A percentile compares a stretch with the other conserved stretches of the same genome.
Conservation (phyloP, 1,140 invertebrate genomes). For the Nephila pilipes region DNA sequence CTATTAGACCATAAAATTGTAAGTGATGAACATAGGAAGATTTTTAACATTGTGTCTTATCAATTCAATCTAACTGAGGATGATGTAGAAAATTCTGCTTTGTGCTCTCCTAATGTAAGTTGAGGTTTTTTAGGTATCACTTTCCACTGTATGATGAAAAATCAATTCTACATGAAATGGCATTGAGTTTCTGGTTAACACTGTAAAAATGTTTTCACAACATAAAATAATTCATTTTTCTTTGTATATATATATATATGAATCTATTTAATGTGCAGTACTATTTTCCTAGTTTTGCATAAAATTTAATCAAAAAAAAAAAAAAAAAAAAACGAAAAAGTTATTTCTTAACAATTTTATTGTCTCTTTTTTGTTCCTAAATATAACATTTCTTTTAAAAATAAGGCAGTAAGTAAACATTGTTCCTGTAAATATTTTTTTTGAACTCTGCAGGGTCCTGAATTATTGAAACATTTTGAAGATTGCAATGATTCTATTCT, state of each 20-base stretch:
- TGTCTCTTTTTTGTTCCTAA: neutral
- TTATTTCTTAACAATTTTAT: too few species aligned
- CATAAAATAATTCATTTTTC: too few species aligned
- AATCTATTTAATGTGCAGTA: too few species aligned
- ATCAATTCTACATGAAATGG: neutral
- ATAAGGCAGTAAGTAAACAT: neutral
- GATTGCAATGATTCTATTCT: neutral
- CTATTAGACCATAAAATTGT: constrained; percentile 34
- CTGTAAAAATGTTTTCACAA: too few species aligned
- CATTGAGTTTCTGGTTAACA: too few species aligned
- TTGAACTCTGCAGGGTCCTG: constrained; percentile 7
- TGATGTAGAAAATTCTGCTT: constrained; percentile 64
- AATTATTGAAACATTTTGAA: constrained; percentile 49
- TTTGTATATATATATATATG: too few species aligned
- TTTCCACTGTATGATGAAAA: neutral
- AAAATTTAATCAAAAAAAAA: too few species aligned
- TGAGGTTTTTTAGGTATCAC: too few species aligned
- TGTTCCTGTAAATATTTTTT: neutral
- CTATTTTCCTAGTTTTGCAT: too few species aligned
- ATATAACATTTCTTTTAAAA: neutral
- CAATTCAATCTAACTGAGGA: constrained; percentile 58
- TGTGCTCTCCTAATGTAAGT: constrained; percentile 43
- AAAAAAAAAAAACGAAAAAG: too few species aligned
- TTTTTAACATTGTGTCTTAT: constrained; percentile 58
- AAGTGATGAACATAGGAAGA: constrained; percentile 54